phyloP scores from a whole-genome alignment of 2,113 vertebrate genomes.

The Chroicocephalus ridibundus region DNA sequence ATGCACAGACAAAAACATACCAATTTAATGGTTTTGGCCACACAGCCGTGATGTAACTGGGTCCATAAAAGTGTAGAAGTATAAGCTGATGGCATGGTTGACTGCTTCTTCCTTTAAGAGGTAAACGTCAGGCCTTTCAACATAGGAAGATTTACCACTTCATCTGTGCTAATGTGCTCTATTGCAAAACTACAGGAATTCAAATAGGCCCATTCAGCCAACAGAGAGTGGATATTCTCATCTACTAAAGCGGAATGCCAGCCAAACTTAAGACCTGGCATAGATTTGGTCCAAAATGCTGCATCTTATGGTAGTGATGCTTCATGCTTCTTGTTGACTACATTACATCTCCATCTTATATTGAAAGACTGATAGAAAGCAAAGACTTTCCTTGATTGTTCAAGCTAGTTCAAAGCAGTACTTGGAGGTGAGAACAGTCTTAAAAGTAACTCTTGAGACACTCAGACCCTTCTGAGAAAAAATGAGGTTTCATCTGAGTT shows the following conservation, averaged over 20 bases:
- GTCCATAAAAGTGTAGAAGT: not conserved
- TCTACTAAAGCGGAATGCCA: not conserved
- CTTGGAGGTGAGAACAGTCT: not conserved
- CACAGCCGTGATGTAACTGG: not conserved
- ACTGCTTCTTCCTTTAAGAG: not conserved
- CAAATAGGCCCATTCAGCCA: not conserved
- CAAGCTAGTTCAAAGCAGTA: not conserved
- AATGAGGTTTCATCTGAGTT: not conserved
- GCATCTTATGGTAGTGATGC: not conserved
- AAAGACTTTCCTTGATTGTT: not conserved
- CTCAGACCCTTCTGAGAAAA: not conserved
- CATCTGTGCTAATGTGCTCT: fast-evolving
- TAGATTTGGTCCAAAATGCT: not conserved
- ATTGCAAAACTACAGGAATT: not conserved
- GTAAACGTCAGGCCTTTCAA: not conserved
- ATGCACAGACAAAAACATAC: not conserved
- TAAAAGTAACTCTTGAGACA: not conserved
- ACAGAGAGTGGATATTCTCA: not conserved
- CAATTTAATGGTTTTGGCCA: not conserved
- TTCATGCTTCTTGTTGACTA: not conserved
- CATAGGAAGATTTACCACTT: not conserved
- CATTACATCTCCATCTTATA: not conserved
- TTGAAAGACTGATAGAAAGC: not conserved
- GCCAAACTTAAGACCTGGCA: not conserved
- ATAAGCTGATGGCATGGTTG: not conserved